Base-by-base conservation (phyloP, 2,113 vertebrate species). In the Chaenogobius annularis region DNA sequence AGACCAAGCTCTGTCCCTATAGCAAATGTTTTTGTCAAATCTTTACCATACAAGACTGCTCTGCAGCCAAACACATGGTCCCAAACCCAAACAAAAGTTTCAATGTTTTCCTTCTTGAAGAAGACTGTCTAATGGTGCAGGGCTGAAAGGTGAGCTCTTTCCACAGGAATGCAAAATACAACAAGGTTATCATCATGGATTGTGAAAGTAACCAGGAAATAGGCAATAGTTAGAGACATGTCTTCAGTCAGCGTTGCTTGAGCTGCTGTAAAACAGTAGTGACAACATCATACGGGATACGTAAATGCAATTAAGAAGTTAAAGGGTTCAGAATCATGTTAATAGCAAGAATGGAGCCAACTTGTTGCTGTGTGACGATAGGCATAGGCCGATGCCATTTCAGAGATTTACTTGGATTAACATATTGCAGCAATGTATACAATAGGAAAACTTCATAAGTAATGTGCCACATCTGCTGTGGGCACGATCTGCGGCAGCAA, bases 91-190 rank as follows among this genome's bases (percentile, higher is more conserved):
- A 89, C 85, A 86, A 82, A 68, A 76, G 68, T 22, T 26, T 50
- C 72, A 80, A 68, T 77, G 77, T 87, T 43, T 70, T 46, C 78
- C 46, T 43, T 26, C 37, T 61, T 73, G 7, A 26, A 75, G 72
- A 37, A 78, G 62, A 62, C 58, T 50, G 73, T 55, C 69, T 61
- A 70, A 82, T 75, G 69, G 66, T n/a, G 48, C 50, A 3, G 65
- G 44, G 63, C 9, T 83, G 73, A 85, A 84, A 87, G 80, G 85
- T 82, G 81, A 89, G 77, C 69, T 79, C 56, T 71, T 54, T 82
- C 52, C 77, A 75, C 77, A 87, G 80, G 79, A 91, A 90, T 89
- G 84, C 68, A 81, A 79, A 85, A 84, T 79, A 55, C n/a, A 78
- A 73, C 69, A 74, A 59, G 9, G 66, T 35, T 63, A 71, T 72